Base-by-base conservation (phyloP, 2,888 invertebrate species). In the Drosophila prostipennis region DNA sequence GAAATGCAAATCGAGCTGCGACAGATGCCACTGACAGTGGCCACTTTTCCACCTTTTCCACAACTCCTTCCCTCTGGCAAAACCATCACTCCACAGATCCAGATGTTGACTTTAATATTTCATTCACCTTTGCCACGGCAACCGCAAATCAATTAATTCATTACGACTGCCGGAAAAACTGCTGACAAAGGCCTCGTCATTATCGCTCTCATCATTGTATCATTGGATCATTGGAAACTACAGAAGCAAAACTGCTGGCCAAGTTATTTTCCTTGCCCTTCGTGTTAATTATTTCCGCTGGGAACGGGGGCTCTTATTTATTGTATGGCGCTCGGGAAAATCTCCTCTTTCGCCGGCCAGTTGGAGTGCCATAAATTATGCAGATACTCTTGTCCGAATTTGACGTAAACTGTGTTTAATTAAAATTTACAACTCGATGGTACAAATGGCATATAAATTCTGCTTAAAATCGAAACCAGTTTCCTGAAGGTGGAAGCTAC, bases 231-330 rank as follows among this genome's bases (percentile, higher is more conserved):
- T 26, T 10, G 7, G 6, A 36, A 52, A 59, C 45, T 72, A 68
- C 74, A 61, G 13, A 0, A 65, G 52, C 23, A 79, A 87, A 82
- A 87, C 70, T 76, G 86, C 82, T 72, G 71, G 76, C 80, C 63
- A 64, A 63, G 88, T 73, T 72, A 58, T 52, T 76, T 80, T 59
- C 65, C 57, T 71, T 63, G 67, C 56, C 58, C 48, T 65, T 51
- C 64, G 78, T 80, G 82, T 86, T 83, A 86, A 83, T 83, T 87
- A 88, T 86, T 83, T 87, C 84, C 88, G 68, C 73, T 73, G 78
- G 70, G 58, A 51, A 65, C 61, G 80, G 70, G 70, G 74, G 64
- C 80, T 72, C 72, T 80, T 80, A 87, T 87, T 87, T 82, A 82
- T 82, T 73, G 63, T 75, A 70, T 79, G 72, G 61, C 64, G 68